A percentile compares a stretch with the other conserved stretches of the same genome.
These are phyloP conservation scores for Drosophila sturtevanti DNA, from an alignment of 1,140 invertebrate genomes.

Conservation along the genomic window DNA sequence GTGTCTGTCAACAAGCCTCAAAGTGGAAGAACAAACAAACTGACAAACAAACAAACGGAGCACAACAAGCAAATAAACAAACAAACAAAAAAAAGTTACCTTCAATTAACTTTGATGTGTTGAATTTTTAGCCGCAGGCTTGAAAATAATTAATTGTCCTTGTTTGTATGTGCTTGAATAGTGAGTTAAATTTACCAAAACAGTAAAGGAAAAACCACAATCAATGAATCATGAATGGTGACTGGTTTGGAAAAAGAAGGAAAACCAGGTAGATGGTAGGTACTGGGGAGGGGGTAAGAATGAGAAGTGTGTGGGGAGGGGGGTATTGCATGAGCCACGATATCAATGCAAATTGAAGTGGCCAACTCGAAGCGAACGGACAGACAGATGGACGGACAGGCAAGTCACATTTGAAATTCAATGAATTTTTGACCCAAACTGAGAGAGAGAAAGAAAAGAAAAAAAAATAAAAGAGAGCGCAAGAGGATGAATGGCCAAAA, in stretches of 20 bases:
- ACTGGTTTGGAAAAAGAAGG: constrained; percentile 5
- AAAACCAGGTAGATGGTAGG: not conserved
- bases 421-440: constrained; percentile 79
- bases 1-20: constrained; percentile 9
- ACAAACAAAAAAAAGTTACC: constrained; percentile 42
- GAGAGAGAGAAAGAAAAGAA: constrained; percentile 5
- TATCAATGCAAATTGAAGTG: constrained; percentile 78
- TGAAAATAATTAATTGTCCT: constrained; percentile 76
- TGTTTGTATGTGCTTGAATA: constrained; percentile 31
- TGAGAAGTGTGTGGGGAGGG: no score
- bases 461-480: constrained; percentile 1
- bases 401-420: constrained; percentile 74
- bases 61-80: constrained; percentile 38
- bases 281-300: no score
- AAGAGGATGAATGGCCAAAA: constrained; percentile 61
- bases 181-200: constrained; percentile 10
- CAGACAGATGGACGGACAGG: constrained; percentile 35
- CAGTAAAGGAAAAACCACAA: constrained; percentile 1
- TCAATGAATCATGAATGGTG: constrained; percentile 73
- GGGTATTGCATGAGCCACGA: constrained; percentile 23
- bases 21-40: constrained; percentile 19
- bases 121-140: constrained; percentile 60
- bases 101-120: constrained; percentile 66
- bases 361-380: constrained; percentile 54
- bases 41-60: constrained; percentile 25